Evolutionary conservation across 2,888 invertebrate genomes (phyloP), one percentile per base, ranked within the genome.

Genomic region (Thecophora atra): DNA sequence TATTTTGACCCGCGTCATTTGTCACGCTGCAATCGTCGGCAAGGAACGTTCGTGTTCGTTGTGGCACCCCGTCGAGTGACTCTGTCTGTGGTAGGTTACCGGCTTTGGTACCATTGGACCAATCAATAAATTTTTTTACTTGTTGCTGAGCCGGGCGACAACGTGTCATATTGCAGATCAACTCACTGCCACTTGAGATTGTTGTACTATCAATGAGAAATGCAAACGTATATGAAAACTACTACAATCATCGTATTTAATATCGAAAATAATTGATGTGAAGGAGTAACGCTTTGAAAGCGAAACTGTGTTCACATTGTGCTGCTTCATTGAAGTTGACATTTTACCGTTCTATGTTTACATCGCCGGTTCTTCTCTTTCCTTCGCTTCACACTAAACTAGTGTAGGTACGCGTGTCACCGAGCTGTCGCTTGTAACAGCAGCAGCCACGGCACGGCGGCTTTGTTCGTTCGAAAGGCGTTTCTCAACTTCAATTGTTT

Each of bases 271-370:
- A 82, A 81, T 79, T 81, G 76, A 80, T 81, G 47, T 30, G 60
- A 60, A 60, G 30, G 19, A 62, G 51, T 42, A 17, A 44, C 60
- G 17, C 44, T 60, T 81, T 81, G 82, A 81, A 81, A 82, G 81
- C 82, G 81, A 81, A 81, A 82, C 82, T 78, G 74, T 81, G 82
- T 81, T 81, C 82, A 80, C 77, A 78, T 77, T 82, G 80, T 77
- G 65, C 30, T 72, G 26, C 44, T 54, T 51, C 51, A 44, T 17
- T 24, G 47, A 24, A 51, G 47, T 17, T 51, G 52, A 47, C 52
- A 65, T 26, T 65, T 42, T 65, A 21, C 21, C 37, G 37, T 17
- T 56, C 13, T 11, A 21, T 56, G 7, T 24, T 21, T 21, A 15
- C 21, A 5, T 8, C 26, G 63, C 24, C n/a, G 17, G 24, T 51